A percentile compares a stretch with the other conserved stretches of the same genome.
Conservation (phyloP, 2,113 vertebrate genomes). For the Tachycineta bicolor region DNA sequence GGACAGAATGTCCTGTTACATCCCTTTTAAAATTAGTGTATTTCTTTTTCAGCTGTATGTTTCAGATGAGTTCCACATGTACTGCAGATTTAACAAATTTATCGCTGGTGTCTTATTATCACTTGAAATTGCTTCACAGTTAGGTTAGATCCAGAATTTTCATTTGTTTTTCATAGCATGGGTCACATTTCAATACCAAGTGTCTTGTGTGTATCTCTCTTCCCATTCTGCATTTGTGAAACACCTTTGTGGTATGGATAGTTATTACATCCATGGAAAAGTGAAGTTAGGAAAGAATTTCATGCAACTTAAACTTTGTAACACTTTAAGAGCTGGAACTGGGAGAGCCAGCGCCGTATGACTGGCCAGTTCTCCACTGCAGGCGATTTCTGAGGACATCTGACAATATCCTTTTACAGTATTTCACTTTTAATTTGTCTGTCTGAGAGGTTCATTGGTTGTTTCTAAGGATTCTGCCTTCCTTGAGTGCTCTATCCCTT, state of each 20-base stretch:
- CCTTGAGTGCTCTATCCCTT: background rate
- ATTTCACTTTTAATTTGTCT: background rate
- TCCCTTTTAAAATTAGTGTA: constrained; percentile 1
- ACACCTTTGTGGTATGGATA: background rate
- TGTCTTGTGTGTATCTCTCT: background rate
- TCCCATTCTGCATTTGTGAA: constrained; percentile 27
- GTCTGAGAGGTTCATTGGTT: background rate
- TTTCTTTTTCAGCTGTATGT: background rate
- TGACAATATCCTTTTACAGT: background rate
- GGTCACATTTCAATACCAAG: constrained; percentile 1
- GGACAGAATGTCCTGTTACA: background rate
- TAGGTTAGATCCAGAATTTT: constrained; percentile 9
- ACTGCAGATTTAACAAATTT: constrained; percentile 47
- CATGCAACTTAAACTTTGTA: background rate
- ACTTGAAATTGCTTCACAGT: constrained; percentile 23
- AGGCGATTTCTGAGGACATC: background rate
- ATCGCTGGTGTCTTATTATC: constrained; percentile 38
- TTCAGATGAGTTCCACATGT: constrained; percentile 60
- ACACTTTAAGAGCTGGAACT: background rate
- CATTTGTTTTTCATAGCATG: constrained; percentile 29
- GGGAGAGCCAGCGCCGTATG: background rate
- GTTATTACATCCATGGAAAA: constrained; percentile 12
- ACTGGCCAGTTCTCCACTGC: background rate
- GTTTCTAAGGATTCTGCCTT: background rate
- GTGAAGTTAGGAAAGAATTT: constrained; percentile 27